Evolutionary conservation across 37 sponge, comb jelly and placozoan species (phyloP).

Genomic region (Cliona cf. orientalis): DNA sequence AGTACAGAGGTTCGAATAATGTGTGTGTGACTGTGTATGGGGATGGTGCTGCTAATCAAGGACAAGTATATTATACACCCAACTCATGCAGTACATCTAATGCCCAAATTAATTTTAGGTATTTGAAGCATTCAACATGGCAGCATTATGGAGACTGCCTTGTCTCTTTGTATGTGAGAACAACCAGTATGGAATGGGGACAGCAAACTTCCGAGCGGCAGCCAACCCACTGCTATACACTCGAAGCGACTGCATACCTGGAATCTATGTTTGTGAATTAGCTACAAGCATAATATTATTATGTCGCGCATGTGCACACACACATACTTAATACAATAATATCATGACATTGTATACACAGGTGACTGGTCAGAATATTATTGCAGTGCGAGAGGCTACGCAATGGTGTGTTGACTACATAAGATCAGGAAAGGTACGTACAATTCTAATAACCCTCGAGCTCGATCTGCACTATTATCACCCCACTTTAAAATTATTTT

Average conservation of each 20-base stretch:
- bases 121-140: constrained; percentile 99
- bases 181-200: constrained; percentile 98
- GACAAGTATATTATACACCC: too few species aligned
- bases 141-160: constrained; percentile 92
- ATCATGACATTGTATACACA: constrained; percentile 11
- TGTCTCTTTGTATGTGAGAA: constrained; percentile 95
- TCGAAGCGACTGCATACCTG: constrained; percentile 93
- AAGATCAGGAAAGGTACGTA: constrained; percentile 87
- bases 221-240: constrained; percentile 90
- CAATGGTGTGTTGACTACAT: constrained; percentile 84
- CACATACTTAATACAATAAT: too few species aligned
- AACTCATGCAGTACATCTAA: too few species aligned
- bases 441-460: background rate
- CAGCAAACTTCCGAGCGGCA: constrained; percentile 70
- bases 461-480: background rate
- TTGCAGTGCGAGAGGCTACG: constrained; percentile 92
- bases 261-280: constrained; percentile 88
- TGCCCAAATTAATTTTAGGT: too few species aligned
- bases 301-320: too few species aligned
- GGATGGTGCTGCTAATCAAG: constrained; percentile 99
- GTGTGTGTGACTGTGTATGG: constrained; percentile 93
- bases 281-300: too few species aligned
- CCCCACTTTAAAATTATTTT: background rate
- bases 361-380: constrained; percentile 88
- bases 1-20: constrained; percentile 75